Evolutionary conservation across 2,797 vertebrate genomes (phyloP), one percentile per base, ranked within the genome.

Genomic region (Hybognathus amarus): DNA sequence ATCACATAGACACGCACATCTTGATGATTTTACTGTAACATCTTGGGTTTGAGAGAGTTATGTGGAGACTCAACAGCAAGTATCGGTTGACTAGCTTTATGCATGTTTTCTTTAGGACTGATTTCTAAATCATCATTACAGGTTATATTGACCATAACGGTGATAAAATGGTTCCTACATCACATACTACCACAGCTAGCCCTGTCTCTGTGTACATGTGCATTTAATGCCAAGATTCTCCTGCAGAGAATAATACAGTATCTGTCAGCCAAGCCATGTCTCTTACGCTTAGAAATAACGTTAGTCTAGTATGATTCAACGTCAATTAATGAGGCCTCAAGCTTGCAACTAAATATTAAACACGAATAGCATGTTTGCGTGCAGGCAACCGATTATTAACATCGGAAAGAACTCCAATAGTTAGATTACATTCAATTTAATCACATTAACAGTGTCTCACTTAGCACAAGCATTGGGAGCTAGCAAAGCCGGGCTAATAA

Each of bases 401-500:
- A 68, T 3, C 5, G 12, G 45, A 52, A 52, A 18, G 12, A 50
- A 67, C n/a, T 15, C 10, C 45, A 38, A 27, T 18, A 10, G 13
- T 50, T 42, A 22, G 5, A 63, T 52, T 50, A 27, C 30, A 42
- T 61, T 18, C 13, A 7, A 73, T 47, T 18, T 24, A 9, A 68
- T 33, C 13, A 22, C 47, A 33, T 54, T 38, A 42, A 40, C 24
- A 38, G 12, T 2, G 20, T 24, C 52, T 83, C 64, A 47, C 22
- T 77, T 78, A 63, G 75, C 66, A 70, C 33, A 66, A 40, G 63
- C 63, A 83, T 6, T 18, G 64, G 47, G 2, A 7, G 82, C 75
- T 83, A 83, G 82, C 75, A 63, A 61, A 38, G 66, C 52, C 52
- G 64, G 81, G 82, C 52, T 78, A 83, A 78, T 71, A 70, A 70